These are phyloP conservation scores for Lissonota sp. DNA, from an alignment of 2,888 invertebrate genomes.

Conservation along the genomic window DNA sequence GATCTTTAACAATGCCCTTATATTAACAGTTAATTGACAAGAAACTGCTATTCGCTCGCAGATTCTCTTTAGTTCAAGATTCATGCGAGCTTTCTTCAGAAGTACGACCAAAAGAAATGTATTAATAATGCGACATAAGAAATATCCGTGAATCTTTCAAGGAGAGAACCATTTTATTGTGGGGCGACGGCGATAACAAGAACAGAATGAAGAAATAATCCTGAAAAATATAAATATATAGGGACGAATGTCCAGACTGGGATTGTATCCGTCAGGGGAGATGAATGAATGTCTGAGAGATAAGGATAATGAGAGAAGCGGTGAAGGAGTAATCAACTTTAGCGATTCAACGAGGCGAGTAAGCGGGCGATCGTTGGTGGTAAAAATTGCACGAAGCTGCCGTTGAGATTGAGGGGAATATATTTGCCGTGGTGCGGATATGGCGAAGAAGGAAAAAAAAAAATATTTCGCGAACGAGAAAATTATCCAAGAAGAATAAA, in stretches of 20 bases:
- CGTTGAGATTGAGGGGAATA: constrained; percentile 13
- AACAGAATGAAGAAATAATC: constrained; percentile 7
- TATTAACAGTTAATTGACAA: no score
- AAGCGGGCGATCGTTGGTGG: constrained; percentile 34
- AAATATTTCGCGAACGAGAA: constrained; percentile 3
- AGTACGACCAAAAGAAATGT: no score
- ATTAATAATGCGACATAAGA: no score
- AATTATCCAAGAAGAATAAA: constrained; percentile 20
- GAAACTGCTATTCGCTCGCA: no score
- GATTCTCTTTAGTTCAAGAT: no score
- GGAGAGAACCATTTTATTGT: constrained; percentile 14
- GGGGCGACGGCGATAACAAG: neutral
- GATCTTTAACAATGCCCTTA: no score
- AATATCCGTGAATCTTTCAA: no score
- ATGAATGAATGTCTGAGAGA: constrained; percentile 30
- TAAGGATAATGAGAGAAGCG: constrained; percentile 46
- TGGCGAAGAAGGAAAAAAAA: constrained; percentile 19
- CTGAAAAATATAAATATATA: constrained; percentile 11
- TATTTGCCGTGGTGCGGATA: constrained; percentile 27
- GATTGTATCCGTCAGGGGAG: constrained; percentile 18
- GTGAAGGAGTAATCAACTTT: constrained; percentile 57
- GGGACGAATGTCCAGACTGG: constrained; percentile 10
- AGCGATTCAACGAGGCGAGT: constrained; percentile 49
- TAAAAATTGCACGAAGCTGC: constrained; percentile 28
- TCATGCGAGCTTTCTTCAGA: no score